A percentile compares a stretch with the other conserved stretches of the same genome.
These are phyloP conservation scores for Ctena decussata DNA, from an alignment of 2,888 invertebrate species.

Conservation along the genomic window DNA sequence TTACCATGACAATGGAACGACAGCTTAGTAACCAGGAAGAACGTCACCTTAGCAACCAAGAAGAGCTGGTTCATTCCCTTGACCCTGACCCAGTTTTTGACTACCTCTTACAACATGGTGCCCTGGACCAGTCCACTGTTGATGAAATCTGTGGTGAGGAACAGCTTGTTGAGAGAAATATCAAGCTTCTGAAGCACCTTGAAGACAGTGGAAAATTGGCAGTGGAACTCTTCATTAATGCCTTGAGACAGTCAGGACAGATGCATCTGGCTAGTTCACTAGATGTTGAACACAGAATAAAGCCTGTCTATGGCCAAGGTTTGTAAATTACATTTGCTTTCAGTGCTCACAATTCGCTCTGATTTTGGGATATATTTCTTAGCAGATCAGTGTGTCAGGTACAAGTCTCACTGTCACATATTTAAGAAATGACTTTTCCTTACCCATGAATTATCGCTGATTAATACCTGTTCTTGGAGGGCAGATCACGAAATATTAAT, in stretches of 20 bases:
- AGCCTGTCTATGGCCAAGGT: constrained; percentile 82
- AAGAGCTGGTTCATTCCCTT: constrained; percentile 82
- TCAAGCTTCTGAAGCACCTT: constrained; percentile 79
- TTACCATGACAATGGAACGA: constrained; percentile 51
- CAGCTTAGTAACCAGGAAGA: constrained; percentile 34
- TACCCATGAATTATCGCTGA: too few species aligned
- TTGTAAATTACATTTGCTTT: constrained; percentile 13
- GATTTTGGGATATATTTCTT: too few species aligned
- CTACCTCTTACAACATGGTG: constrained; percentile 85
- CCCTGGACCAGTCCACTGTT: constrained; percentile 74
- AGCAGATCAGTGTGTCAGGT: too few species aligned
- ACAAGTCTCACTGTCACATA: too few species aligned
- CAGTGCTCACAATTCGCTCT: too few species aligned
- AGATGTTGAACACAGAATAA: constrained; percentile 81
- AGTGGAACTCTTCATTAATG: constrained; percentile 84
- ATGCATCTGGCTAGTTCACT: constrained; percentile 83
- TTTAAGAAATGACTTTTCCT: too few species aligned
- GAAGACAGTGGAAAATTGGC: constrained; percentile 81
- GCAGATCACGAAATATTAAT: too few species aligned
- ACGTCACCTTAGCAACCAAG: constrained; percentile 63
- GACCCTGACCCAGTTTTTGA: constrained; percentile 85
- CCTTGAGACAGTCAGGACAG: constrained; percentile 85
- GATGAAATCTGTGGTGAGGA: constrained; percentile 74
- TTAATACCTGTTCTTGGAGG: too few species aligned
- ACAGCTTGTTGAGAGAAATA: constrained; percentile 77